A percentile compares a stretch with the other conserved stretches of the same genome.
phyloP scores from a whole-genome alignment of 1,140 invertebrate species.

The Pygmarrhopalites habei region DNA sequence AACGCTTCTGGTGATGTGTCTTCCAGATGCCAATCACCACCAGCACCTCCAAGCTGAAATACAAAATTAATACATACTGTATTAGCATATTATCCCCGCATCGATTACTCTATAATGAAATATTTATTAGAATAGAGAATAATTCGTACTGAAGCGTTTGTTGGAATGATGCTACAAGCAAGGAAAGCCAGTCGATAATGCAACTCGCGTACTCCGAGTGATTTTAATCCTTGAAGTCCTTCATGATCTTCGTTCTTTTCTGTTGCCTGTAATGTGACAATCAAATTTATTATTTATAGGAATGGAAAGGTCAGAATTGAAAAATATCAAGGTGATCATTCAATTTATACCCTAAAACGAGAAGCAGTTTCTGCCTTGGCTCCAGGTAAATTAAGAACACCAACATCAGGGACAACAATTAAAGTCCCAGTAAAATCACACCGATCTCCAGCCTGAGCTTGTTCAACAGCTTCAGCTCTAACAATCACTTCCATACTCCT shows the following conservation, averaged over 20 bases:
- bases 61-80: constrained; percentile 37
- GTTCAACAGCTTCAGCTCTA: constrained; percentile 93
- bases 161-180: constrained; percentile 81
- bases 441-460: constrained; percentile 81
- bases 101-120: no score
- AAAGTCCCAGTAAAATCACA: constrained; percentile 96
- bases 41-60: constrained; percentile 54
- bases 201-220: constrained; percentile 89
- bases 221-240: constrained; percentile 84
- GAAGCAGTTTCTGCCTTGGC: constrained; percentile 73
- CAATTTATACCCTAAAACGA: constrained; percentile 52
- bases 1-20: constrained; percentile 83
- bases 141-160: constrained; percentile 57
- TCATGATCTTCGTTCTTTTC: constrained; percentile 65
- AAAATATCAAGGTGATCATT: no score
- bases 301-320: no score
- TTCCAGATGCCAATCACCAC: constrained; percentile 59
- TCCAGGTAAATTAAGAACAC: constrained; percentile 74
- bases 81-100: no score
- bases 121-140: no score
- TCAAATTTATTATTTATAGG: no score
- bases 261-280: constrained; percentile 42
- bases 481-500: constrained; percentile 90
- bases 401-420: constrained; percentile 96
- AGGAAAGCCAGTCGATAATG: constrained; percentile 93